A percentile compares a stretch with the other conserved stretches of the same genome.
Evolutionary conservation across 2,113 vertebrate species (phyloP).

Genomic region (Callipepla californica): DNA sequence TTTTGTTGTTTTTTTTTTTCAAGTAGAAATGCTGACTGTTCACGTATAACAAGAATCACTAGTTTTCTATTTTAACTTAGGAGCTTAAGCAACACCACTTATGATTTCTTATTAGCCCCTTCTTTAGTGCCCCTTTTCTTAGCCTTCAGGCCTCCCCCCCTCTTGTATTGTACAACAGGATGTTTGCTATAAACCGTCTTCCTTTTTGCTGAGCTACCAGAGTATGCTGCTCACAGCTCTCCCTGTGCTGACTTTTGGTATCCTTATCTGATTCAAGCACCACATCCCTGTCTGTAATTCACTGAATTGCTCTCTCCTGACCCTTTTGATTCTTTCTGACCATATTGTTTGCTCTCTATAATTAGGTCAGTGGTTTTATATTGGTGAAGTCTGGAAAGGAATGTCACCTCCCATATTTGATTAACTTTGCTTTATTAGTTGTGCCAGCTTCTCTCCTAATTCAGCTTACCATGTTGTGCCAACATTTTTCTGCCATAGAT

Average conservation of each 20-base stretch:
- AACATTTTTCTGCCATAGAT: not conserved
- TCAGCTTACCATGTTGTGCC: not conserved
- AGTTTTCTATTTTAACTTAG: not conserved
- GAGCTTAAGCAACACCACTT: not conserved
- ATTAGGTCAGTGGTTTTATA: not conserved
- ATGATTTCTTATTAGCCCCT: not conserved
- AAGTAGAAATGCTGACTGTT: conserved; percentile 17
- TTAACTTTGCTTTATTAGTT: conserved; percentile 4
- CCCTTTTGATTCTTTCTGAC: not conserved
- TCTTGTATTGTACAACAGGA: not conserved
- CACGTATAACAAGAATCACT: not conserved
- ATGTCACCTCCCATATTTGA: not conserved
- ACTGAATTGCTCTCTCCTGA: not conserved
- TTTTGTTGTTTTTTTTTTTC: not conserved
- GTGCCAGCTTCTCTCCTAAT: not conserved
- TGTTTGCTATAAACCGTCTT: not conserved
- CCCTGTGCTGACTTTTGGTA: not conserved
- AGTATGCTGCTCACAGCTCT: not conserved
- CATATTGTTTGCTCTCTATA: not conserved
- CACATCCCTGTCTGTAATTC: not conserved
- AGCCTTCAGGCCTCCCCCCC: not conserved
- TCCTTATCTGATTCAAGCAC: not conserved
- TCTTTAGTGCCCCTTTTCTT: not conserved
- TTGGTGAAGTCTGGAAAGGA: not conserved
- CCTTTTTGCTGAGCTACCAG: not conserved